Evolutionary conservation across 1,140 invertebrate species (phyloP).

Genomic region (Holcopasites calliopsidis): DNA sequence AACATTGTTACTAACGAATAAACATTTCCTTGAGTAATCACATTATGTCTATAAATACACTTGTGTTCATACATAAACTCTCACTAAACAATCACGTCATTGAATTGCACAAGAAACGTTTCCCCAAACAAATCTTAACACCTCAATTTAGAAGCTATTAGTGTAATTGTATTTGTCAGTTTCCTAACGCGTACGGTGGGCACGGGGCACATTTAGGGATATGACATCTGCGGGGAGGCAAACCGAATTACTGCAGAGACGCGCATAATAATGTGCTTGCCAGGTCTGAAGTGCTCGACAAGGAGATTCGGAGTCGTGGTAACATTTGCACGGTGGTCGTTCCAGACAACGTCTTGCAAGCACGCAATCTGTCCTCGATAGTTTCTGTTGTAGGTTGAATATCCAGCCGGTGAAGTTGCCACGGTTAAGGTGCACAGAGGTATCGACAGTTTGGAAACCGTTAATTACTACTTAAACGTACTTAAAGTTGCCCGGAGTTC

Average conservation of each 20-base stretch:
- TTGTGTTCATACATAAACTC: too few species aligned
- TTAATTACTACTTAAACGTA: constrained; percentile 48
- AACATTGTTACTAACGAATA: too few species aligned
- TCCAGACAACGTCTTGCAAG: constrained; percentile 51
- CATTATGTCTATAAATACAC: too few species aligned
- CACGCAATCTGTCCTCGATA: constrained; percentile 55
- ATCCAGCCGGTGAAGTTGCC: not conserved
- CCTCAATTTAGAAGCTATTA: not conserved
- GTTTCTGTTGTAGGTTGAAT: constrained; percentile 26
- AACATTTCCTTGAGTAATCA: too few species aligned
- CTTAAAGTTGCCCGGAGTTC: constrained; percentile 29
- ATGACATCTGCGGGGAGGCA: constrained; percentile 42
- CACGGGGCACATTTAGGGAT: constrained; percentile 41
- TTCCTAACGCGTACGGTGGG: constrained; percentile 10
- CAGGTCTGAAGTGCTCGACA: constrained; percentile 56
- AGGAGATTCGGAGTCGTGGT: constrained; percentile 63
- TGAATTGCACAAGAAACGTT: too few species aligned
- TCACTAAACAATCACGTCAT: too few species aligned
- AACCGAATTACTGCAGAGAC: constrained; percentile 66
- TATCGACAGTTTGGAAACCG: constrained; percentile 40
- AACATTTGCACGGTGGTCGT: constrained; percentile 53
- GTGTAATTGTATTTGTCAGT: too few species aligned
- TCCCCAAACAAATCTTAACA: too few species aligned
- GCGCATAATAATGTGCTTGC: constrained; percentile 68
- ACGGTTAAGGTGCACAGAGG: not conserved